Percentiles rank a stretch among this genome's conserved stretches.
Evolutionary conservation across 2,797 vertebrate genomes (phyloP).

Genomic region (Prunella strophiata): DNA sequence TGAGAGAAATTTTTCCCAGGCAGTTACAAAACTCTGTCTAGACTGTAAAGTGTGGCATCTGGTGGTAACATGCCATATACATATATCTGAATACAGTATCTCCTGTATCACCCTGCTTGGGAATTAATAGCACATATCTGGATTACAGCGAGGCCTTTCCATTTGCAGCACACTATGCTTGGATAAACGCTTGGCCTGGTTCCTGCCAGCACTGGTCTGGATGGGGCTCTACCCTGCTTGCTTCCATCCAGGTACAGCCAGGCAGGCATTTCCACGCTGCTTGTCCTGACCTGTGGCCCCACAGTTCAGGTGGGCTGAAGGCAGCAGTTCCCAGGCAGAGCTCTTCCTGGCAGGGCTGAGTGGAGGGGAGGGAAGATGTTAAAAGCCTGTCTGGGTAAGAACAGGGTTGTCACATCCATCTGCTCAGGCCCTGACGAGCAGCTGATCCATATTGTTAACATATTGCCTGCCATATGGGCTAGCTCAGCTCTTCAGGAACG

Average conservation of each 20-base stretch:
- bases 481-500: slow-evolving; percentile 76
- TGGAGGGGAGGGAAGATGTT: slow-evolving; percentile 74
- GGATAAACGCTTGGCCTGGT: not conserved
- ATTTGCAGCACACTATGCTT: not conserved
- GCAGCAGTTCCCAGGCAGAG: not conserved
- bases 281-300: not conserved
- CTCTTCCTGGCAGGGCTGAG: not conserved
- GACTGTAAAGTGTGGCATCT: slow-evolving; percentile 66
- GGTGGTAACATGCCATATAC: slow-evolving; percentile 60
- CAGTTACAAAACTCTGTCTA: slow-evolving; percentile 73
- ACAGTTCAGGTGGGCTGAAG: not conserved
- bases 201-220: not conserved
- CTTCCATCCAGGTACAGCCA: not conserved
- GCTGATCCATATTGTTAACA: slow-evolving; percentile 74
- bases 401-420: slow-evolving; percentile 74
- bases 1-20: slow-evolving; percentile 70
- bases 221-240: not conserved
- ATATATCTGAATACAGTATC: slow-evolving; percentile 55
- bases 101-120: not conserved
- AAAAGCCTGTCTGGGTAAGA: slow-evolving; percentile 79
- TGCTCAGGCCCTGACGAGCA: slow-evolving; percentile 70
- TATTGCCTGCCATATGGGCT: slow-evolving; percentile 79
- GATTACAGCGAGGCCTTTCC: not conserved
- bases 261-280: not conserved
- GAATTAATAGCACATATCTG: not conserved